Base-by-base conservation (phyloP, 2,888 invertebrate genomes). In the Stictocephala bisonia region DNA sequence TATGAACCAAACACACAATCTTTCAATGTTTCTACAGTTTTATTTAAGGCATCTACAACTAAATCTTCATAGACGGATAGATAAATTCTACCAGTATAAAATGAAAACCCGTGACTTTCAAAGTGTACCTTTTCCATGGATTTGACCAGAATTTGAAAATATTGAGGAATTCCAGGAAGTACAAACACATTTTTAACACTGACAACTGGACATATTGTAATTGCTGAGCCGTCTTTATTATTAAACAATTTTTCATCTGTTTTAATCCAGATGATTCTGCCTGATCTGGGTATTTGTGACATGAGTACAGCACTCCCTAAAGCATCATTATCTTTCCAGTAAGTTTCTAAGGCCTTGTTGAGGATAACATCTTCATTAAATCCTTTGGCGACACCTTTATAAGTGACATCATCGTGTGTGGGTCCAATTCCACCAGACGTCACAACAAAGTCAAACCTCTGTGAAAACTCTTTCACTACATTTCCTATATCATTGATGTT, bases 401-500 rank as follows among this genome's bases (percentile, higher is more conserved):
- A 90, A 0, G 91, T 91, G 71, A 89, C 83, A 80, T 91, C 91
- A 82, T 91, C 90, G 79, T 91, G 90, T 0, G 91, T 90, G 0
- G 91, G 90, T 2, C 91, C 91, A 50, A 91, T 86, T 9, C 93
- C 93, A 20, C 93, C 93, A 0, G 91, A 88, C 0, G 93, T 93
- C 72, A 93, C 86, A 7, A 93, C 92, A 83, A 89, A 88, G 51
- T 88, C 87, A 81, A 85, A 92, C 67, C 81, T 83, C 1, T 83
- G 79, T 2, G 91, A 90, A 81, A 91, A 90, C 41, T 83, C 76
- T 58, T 82, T 82, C 2, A 93, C 88, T 84, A 92, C 91, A 24
- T 86, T 81, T 3, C 89, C 86, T 73, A 93, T 92, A 53, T 85
- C 86, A 26, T 88, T 84, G 1, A 91, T 81, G 69, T 88, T 84